These are phyloP conservation scores for Rafetus swinhoei DNA, from an alignment of 2,113 vertebrate species.

Conservation along the genomic window DNA sequence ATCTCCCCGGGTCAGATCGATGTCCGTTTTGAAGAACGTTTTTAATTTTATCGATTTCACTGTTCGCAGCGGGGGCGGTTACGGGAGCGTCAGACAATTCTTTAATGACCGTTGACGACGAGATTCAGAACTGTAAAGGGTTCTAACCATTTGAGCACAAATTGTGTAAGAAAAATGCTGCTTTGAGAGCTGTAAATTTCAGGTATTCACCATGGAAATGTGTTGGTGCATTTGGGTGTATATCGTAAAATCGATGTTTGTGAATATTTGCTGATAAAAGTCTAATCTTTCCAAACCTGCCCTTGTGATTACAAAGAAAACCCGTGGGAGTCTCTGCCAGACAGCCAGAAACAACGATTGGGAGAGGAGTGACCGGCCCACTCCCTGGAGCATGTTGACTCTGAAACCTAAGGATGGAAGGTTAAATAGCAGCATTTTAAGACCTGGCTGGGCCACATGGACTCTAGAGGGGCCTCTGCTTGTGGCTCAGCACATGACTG, in stretches of 20 bases:
- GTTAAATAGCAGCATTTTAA: neutral
- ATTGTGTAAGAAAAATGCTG: neutral
- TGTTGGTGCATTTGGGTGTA: neutral
- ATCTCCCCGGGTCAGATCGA: neutral
- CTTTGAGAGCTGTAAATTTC: neutral
- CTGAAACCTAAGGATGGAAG: neutral
- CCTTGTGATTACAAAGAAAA: neutral
- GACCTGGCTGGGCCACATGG: neutral
- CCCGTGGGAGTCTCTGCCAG: too few relatives aligned
- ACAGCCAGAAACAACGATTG: neutral
- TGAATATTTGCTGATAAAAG: neutral
- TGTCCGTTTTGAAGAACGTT: neutral
- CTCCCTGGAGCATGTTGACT: neutral
- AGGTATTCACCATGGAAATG: neutral
- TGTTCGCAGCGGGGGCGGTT: neutral
- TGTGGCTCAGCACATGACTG: neutral
- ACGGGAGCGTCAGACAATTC: neutral
- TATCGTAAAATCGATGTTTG: neutral
- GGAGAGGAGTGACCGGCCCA: neutral
- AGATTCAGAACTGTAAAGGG: neutral
- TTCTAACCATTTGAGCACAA: neutral
- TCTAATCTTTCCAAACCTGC: neutral
- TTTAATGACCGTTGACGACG: neutral
- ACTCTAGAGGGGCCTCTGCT: neutral
- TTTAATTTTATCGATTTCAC: neutral